phyloP scores from a whole-genome alignment of 2,888 invertebrate genomes.

The Teleiodes luculella region DNA sequence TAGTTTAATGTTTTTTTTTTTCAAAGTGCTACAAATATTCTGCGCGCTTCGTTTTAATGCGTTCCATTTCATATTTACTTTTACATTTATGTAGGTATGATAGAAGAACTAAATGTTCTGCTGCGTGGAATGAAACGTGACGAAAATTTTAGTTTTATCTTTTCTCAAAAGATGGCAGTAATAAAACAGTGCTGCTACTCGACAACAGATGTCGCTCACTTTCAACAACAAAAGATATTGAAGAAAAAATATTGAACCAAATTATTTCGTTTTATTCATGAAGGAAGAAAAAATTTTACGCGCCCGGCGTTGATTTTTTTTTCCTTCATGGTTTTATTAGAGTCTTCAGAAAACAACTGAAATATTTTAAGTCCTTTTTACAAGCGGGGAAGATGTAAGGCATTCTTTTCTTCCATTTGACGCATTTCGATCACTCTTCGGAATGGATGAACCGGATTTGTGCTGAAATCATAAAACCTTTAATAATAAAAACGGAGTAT shows the following conservation, averaged over 20 bases:
- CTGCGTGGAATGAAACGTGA: not conserved
- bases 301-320: no score
- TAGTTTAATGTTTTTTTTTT: no score
- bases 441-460: conserved; percentile 66
- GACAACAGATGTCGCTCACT: not conserved
- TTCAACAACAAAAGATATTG: not conserved
- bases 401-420: conserved; percentile 12
- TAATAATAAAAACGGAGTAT: not conserved
- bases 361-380: conserved; percentile 12
- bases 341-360: no score
- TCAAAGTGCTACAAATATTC: no score
- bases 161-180: not conserved
- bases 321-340: no score
- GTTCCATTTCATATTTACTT: no score
- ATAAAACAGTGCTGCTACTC: not conserved
- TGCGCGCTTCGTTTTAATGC: no score
- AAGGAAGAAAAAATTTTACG: no score
- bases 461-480: conserved; percentile 42
- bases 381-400: conserved; percentile 41
- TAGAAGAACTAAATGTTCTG: no score
- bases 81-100: no score
- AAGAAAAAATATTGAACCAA: not conserved
- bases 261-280: no score
- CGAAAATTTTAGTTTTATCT: not conserved
- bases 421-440: conserved; percentile 44